Conservation (phyloP, 2,113 vertebrate genomes). For the Mormyrus lacerda region DNA sequence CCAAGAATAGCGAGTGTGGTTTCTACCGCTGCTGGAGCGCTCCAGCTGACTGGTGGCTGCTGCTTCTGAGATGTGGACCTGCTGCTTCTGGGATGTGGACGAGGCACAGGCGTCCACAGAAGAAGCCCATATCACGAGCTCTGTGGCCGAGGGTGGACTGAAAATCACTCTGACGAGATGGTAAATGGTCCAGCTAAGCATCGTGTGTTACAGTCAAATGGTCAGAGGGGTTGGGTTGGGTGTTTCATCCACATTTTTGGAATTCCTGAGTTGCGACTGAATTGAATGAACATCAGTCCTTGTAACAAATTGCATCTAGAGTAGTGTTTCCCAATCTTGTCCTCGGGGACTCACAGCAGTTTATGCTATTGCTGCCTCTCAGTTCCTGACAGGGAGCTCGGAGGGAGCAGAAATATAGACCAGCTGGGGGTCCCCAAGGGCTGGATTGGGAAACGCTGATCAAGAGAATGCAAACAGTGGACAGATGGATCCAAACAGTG, state of each 20-base stretch:
- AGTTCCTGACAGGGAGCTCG: neutral
- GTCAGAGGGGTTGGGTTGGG: neutral
- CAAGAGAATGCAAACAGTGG: neutral
- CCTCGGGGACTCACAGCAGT: neutral
- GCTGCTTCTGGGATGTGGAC: neutral
- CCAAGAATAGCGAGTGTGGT: slow-evolving; percentile 14
- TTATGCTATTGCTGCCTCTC: neutral
- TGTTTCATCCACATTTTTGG: neutral
- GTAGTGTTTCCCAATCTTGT: neutral
- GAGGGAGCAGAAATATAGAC: neutral
- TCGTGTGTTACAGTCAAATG: neutral
- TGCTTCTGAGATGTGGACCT: neutral
- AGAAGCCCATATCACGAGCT: neutral
- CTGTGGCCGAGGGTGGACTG: neutral
- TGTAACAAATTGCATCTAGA: neutral
- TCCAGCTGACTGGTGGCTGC: neutral
- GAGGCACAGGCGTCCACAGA: neutral
- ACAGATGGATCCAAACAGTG: no score
- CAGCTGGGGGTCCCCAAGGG: neutral
- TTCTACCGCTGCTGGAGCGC: neutral
- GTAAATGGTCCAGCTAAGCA: neutral
- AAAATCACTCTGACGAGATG: neutral
- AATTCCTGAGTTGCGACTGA: neutral
- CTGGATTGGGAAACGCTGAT: neutral
- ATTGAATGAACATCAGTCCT: neutral